Evolutionary conservation across 2,797 vertebrate genomes (phyloP), one percentile per base, ranked within the genome.

Genomic region (Limosa lapponica): DNA sequence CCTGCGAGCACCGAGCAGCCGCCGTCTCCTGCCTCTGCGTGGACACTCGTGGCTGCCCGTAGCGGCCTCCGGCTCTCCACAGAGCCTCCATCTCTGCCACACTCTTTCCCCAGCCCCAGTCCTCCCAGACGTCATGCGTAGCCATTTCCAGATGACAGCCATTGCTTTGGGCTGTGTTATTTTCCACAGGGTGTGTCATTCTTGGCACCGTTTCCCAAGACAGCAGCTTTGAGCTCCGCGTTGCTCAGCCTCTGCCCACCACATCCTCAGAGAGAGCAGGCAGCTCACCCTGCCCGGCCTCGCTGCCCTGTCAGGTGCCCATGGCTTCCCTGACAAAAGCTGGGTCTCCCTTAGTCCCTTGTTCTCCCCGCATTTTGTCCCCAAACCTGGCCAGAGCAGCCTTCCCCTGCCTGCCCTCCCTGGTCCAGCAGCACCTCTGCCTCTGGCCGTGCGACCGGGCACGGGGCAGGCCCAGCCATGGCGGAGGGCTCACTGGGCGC

Each of bases 311-410:
- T 15, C 70, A 6, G 19, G 65, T 1, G 11, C 43, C 24, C 25
- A 1, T 5, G n/a, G 46, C 37, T 72, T 16, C 44, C 49, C 51
- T 14, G 43, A 37, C 0, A 0, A 28, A 51, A 69, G 37, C 49
- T 15, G 0, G 8, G 5, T 41, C 49, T 57, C 70, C 44, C 34
- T 11, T 0, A 27, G 43, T 11, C 48, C 8, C 57, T 13, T 19
- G 12, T 32, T 51, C 43, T 41, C 34, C 44, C 37, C 9, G 13
- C 8, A 16, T 49, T 49, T 27, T 19, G 52, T 30, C 37, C 64
- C 37, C 64, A 58, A 1, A 19, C 11, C 3, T 27, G 20, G 20
- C 6, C 57, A 34, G 15, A 14, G 18, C 55, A 74, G n/a, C 59
- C 22, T 17, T 36, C 34, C 41, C 39, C 19, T 16, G n/a, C 23